Evolutionary conservation across 2,888 invertebrate genomes (phyloP).

Genomic region (Agriotes lineatus): DNA sequence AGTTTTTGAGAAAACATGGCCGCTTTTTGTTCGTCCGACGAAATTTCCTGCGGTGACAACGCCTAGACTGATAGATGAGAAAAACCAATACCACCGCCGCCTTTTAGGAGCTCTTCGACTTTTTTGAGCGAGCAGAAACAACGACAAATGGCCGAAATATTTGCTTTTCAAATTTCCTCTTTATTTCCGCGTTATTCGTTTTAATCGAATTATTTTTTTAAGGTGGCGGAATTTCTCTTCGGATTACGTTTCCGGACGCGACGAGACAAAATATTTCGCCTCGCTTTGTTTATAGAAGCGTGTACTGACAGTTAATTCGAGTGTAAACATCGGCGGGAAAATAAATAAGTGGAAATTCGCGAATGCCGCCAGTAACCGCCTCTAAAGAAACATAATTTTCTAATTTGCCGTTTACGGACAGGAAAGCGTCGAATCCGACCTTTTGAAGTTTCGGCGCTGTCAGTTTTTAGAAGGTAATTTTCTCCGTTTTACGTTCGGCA

Average conservation of each 20-base stretch:
- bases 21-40: conserved; percentile 14
- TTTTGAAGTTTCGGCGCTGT: conserved; percentile 6
- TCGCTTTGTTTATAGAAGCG: conserved; percentile 7
- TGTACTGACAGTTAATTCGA: conserved; percentile 27
- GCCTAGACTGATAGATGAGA: conserved; percentile 16
- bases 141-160: background rate
- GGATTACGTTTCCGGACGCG: background rate
- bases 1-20: conserved; percentile 1
- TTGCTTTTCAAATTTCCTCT: background rate
- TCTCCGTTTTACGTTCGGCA: background rate
- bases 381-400: conserved; percentile 11
- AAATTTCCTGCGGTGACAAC: conserved; percentile 29
- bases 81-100: conserved; percentile 9
- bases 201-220: conserved; percentile 2
- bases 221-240: background rate
- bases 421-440: conserved; percentile 2
- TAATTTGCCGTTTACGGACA: conserved; percentile 9
- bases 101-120: background rate
- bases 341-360: conserved; percentile 15
- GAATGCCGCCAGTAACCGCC: background rate
- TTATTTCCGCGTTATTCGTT: background rate
- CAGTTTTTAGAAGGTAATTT: conserved; percentile 6
- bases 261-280: conserved; percentile 9
- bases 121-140: background rate
- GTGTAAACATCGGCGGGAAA: conserved; percentile 19